Evolutionary conservation across 1,140 invertebrate species (phyloP).

Genomic region (Megalopta genalis): DNA sequence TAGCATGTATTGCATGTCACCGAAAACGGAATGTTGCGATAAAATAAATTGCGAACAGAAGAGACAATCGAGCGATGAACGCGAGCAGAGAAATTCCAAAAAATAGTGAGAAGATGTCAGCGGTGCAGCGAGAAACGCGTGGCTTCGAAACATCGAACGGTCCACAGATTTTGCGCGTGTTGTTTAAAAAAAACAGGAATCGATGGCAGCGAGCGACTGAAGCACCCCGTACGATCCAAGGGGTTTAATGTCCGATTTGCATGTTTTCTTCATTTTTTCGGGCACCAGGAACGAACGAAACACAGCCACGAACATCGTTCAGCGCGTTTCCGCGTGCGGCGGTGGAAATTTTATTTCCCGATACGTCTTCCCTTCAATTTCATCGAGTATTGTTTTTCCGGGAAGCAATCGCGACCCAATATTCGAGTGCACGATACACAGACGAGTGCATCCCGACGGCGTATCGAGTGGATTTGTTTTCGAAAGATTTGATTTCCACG

Average conservation of each 20-base stretch:
- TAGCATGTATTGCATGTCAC: too few species aligned
- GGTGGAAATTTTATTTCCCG: constrained; percentile 1
- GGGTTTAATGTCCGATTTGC: background rate
- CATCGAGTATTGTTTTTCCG: constrained; percentile 1
- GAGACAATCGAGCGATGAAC: too few species aligned
- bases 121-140: too few species aligned
- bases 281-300: background rate
- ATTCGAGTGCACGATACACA: background rate
- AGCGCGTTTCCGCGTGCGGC: background rate
- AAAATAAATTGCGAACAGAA: too few species aligned
- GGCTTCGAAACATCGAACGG: too few species aligned
- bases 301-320: background rate
- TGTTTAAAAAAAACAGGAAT: background rate
- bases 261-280: background rate
- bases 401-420: background rate
- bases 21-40: too few species aligned
- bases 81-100: too few species aligned
- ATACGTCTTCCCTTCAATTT: constrained; percentile 6
- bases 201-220: background rate
- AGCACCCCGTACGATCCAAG: background rate
- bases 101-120: too few species aligned
- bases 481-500: constrained; percentile 5
- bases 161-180: too few species aligned
- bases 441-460: background rate
- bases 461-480: background rate